Conservation (phyloP, 2,113 vertebrate species). For the Pelodiscus sinensis region DNA sequence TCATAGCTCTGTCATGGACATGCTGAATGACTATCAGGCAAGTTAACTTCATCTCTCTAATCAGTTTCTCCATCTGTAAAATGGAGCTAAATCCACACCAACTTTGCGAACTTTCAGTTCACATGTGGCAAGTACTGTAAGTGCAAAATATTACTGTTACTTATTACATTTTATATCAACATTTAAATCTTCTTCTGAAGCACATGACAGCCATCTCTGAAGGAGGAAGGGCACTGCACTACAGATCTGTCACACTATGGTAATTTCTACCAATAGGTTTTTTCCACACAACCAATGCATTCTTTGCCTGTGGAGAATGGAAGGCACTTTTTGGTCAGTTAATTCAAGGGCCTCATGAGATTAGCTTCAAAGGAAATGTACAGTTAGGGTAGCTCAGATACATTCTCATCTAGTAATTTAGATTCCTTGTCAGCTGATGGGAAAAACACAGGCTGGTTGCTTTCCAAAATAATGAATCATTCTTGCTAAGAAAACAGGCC, state of each 20-base stretch:
- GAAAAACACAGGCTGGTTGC: neutral
- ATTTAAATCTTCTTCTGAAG: too few relatives aligned
- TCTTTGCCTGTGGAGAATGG: rapidly evolving
- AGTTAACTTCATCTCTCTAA: neutral
- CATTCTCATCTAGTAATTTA: neutral
- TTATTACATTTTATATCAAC: neutral
- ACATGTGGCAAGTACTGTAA: neutral
- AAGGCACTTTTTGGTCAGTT: neutral
- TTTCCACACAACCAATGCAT: neutral
- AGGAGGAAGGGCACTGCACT: neutral
- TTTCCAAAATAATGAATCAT: neutral
- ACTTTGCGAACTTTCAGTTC: neutral
- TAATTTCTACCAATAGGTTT: neutral
- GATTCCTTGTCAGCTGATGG: neutral
- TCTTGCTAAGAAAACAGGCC: neutral
- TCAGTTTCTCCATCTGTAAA: neutral
- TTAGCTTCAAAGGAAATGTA: neutral
- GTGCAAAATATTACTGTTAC: neutral
- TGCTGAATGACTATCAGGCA: neutral
- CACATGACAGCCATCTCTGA: neutral
- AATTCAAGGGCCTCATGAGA: neutral
- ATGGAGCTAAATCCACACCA: neutral
- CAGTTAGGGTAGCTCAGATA: neutral
- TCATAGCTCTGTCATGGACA: neutral
- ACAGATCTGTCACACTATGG: neutral